Conservation (phyloP, 2,113 vertebrate genomes). For the Thamnophis sirtalis region DNA sequence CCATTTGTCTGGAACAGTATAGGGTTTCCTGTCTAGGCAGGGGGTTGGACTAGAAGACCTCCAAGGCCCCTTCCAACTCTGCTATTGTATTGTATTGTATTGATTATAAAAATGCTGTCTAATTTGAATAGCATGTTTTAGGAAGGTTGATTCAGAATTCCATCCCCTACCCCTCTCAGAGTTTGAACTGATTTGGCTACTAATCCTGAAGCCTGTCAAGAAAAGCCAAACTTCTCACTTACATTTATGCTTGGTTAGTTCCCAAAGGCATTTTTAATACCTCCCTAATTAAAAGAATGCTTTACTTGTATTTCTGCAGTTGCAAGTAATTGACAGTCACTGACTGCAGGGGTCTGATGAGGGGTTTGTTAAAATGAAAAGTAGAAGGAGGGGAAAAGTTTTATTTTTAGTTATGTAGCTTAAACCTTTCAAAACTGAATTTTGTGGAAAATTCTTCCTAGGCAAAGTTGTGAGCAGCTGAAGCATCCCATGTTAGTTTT, state of each 20-base stretch:
- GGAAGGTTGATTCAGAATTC: background rate
- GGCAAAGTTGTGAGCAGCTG: background rate
- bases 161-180: background rate
- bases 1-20: no score
- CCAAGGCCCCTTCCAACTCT: no score
- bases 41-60: no score
- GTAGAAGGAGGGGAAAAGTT: background rate
- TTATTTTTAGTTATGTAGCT: background rate
- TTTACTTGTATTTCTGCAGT: conserved; percentile 54
- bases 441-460: conserved; percentile 36
- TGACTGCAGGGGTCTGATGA: conserved; percentile 60
- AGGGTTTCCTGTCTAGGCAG: no score
- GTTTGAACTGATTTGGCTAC: background rate
- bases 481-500: conserved; percentile 2
- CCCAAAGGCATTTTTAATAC: conserved; percentile 52
- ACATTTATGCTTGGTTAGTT: conserved; percentile 42
- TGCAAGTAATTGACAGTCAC: conserved; percentile 64
- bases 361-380: conserved; percentile 44
- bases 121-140: conserved; percentile 11
- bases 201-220: conserved; percentile 33
- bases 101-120: background rate
- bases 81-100: no score
- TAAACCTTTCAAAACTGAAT: conserved; percentile 32
- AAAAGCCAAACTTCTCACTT: conserved; percentile 43
- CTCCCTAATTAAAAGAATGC: conserved; percentile 53